Evolutionary conservation across 2,888 invertebrate genomes (phyloP).

Genomic region (Melinopterus prodromus): DNA sequence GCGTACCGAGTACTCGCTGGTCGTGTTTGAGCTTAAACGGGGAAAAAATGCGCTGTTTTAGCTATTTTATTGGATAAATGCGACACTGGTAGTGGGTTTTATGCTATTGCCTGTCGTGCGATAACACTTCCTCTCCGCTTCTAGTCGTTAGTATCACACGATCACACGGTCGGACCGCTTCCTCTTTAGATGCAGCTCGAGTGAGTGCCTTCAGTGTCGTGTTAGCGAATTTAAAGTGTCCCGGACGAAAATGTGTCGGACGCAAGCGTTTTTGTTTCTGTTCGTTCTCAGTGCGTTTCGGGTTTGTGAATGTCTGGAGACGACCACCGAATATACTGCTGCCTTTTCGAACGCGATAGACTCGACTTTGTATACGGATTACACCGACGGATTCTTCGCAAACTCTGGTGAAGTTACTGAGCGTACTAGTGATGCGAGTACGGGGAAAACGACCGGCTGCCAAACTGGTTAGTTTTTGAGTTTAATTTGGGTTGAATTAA

Average conservation of each 20-base stretch:
- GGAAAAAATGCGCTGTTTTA: neutral
- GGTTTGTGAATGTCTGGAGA: neutral
- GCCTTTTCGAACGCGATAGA: neutral
- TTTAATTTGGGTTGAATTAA: neutral
- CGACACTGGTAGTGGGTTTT: neutral
- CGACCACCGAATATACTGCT: neutral
- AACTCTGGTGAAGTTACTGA: neutral
- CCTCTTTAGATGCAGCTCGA: neutral
- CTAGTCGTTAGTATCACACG: neutral
- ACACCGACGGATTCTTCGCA: neutral
- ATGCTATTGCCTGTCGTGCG: neutral
- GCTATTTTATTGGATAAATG: neutral
- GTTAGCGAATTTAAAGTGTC: neutral
- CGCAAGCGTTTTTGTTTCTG: neutral
- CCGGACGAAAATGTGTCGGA: neutral
- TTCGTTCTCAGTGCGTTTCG: neutral
- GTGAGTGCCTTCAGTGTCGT: neutral
- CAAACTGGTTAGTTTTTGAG: neutral
- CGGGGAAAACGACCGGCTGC: neutral
- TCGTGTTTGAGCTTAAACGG: neutral
- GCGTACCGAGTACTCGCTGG: no score
- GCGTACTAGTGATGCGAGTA: neutral
- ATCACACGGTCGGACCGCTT: neutral
- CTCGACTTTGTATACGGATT: neutral
- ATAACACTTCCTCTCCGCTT: neutral